phyloP scores from a whole-genome alignment of 2,888 invertebrate species.

The Agrypnus murinus region DNA sequence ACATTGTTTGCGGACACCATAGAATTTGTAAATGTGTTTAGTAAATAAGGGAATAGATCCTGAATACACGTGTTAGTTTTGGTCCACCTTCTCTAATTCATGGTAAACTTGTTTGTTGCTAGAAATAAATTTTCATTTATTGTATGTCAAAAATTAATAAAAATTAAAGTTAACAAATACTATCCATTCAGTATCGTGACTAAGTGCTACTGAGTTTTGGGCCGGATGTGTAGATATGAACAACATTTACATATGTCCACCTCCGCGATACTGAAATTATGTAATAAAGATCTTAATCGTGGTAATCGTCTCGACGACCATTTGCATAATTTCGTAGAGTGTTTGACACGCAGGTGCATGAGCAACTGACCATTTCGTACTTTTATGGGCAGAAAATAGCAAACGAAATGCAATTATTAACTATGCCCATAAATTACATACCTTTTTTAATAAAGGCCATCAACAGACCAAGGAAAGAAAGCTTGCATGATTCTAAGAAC shows the following conservation, averaged over 20 bases:
- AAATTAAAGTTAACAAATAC: slow-evolving; percentile 1
- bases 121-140: too few relatives aligned
- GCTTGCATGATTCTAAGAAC: too few relatives aligned
- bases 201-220: slow-evolving; percentile 42
- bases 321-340: slow-evolving; percentile 48
- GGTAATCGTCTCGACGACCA: slow-evolving; percentile 44
- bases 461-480: too few relatives aligned
- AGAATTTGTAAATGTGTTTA: slow-evolving; percentile 56
- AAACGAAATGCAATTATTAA: too few relatives aligned
- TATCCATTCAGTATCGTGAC: slow-evolving; percentile 45
- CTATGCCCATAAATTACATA: too few relatives aligned
- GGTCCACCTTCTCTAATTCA: slow-evolving; percentile 43
- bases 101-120: slow-evolving; percentile 13
- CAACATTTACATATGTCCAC: slow-evolving; percentile 50
- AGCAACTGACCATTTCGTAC: slow-evolving; percentile 20
- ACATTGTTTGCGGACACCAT: slow-evolving; percentile 54
- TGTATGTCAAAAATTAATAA: background rate
- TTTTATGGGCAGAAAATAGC: background rate
- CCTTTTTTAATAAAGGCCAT: too few relatives aligned
- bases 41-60: slow-evolving; percentile 53
- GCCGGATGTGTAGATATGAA: slow-evolving; percentile 46
- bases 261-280: slow-evolving; percentile 51
- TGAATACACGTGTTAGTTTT: slow-evolving; percentile 54
- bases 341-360: slow-evolving; percentile 41
- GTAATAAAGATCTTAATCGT: slow-evolving; percentile 54